These are phyloP conservation scores for Hippocampus comes DNA, from an alignment of 2,113 vertebrate species.

Conservation along the genomic window DNA sequence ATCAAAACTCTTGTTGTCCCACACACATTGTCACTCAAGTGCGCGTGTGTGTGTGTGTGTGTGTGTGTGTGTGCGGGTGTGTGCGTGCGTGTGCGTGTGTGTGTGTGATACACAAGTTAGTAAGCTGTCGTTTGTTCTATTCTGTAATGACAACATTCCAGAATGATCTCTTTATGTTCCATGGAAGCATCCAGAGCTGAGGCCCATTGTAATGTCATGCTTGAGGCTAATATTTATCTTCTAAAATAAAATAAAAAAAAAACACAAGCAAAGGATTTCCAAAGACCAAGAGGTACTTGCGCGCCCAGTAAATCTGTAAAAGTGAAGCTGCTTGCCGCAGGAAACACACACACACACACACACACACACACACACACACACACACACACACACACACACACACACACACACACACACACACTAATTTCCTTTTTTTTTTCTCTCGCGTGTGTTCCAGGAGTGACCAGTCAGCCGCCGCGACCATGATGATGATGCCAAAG, in stretches of 20 bases:
- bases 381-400: background rate
- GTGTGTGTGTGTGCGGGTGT: background rate
- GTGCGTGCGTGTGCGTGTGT: background rate
- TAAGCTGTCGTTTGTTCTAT: background rate
- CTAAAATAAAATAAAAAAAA: background rate
- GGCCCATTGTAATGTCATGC: background rate
- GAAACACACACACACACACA: background rate
- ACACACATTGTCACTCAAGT: background rate
- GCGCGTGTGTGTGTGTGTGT: background rate
- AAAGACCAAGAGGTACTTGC: background rate
- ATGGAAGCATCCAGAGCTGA: background rate
- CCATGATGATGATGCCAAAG: constrained; percentile 70
- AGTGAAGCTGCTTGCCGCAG: background rate
- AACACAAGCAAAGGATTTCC: background rate
- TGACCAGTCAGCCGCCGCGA: constrained; percentile 51
- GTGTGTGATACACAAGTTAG: background rate
- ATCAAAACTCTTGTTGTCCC: background rate
- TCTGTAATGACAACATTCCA: background rate
- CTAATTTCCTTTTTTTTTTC: background rate
- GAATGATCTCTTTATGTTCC: constrained; percentile 5
- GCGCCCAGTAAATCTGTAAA: background rate
- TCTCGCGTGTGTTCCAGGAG: constrained; percentile 19
- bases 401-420: background rate
- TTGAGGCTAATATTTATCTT: background rate
- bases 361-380: too few species aligned